Conservation (phyloP, 2,888 invertebrate genomes). For the Megamerina dolium region DNA sequence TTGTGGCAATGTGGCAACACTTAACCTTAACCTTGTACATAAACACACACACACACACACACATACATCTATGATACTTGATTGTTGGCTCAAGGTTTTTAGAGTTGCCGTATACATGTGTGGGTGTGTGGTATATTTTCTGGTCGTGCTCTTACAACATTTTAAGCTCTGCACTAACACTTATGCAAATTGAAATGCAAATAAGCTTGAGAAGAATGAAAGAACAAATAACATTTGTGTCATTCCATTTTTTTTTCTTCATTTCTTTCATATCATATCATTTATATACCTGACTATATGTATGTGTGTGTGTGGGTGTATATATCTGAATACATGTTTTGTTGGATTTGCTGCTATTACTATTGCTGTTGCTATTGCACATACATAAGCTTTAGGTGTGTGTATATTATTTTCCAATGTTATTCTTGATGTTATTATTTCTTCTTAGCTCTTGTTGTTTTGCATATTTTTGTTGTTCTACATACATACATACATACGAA, state of each 20-base stretch:
- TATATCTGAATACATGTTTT: slow-evolving; percentile 2
- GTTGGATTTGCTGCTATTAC: background rate
- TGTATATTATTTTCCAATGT: too few species aligned
- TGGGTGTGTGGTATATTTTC: background rate
- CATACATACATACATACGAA: background rate
- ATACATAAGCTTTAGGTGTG: too few species aligned
- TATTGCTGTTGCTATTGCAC: slow-evolving; percentile 1
- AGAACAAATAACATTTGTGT: too few species aligned
- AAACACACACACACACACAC: background rate
- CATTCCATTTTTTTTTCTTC: too few species aligned
- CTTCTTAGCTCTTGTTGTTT: background rate
- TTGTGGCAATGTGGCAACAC: slow-evolving; percentile 20
- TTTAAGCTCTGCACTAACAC: slow-evolving; percentile 11
- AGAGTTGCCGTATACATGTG: too few species aligned
- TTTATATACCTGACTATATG: background rate
- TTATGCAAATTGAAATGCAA: slow-evolving; percentile 20
- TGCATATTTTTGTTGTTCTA: background rate
- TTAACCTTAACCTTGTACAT: slow-evolving; percentile 35
- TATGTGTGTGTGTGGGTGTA: background rate
- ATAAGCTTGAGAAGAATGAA: slow-evolving; percentile 10
- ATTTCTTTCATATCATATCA: too few species aligned
- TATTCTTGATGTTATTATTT: too few species aligned
- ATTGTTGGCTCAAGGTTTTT: too few species aligned
- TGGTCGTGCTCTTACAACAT: too few species aligned
- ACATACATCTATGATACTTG: background rate